phyloP scores from a whole-genome alignment of 2,113 vertebrate species.

The Jaculus jaculus region DNA sequence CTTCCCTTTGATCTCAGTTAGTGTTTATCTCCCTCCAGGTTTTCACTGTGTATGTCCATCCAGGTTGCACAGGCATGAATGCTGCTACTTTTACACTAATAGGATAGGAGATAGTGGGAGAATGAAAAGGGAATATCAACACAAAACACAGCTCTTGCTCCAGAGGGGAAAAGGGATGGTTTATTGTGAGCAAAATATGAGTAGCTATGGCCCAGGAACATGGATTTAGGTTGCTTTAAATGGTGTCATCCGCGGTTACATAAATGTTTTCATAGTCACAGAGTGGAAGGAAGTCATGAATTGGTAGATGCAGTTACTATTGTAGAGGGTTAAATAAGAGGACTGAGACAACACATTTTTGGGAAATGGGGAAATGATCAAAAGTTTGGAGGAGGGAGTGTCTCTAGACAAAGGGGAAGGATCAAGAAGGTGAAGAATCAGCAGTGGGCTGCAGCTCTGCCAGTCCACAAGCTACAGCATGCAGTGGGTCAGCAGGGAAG shows the following conservation, averaged over 20 bases:
- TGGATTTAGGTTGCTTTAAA: not conserved
- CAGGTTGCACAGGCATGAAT: not conserved
- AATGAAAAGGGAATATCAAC: accelerated
- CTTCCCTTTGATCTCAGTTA: accelerated
- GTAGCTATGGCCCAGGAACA: not conserved
- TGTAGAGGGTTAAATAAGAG: too few relatives aligned
- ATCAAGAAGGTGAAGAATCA: too few relatives aligned
- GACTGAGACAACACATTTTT: too few relatives aligned
- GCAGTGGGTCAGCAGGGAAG: too few relatives aligned
- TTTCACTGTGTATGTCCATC: not conserved
- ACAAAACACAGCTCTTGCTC: not conserved
- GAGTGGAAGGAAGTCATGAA: not conserved
- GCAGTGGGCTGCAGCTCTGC: too few relatives aligned
- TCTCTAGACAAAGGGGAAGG: too few relatives aligned
- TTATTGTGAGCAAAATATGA: not conserved
- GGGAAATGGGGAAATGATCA: too few relatives aligned
- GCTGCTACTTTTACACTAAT: accelerated
- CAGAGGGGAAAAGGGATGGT: not conserved
- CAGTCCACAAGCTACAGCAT: too few relatives aligned
- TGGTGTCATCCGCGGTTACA: not conserved
- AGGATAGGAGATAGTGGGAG: not conserved
- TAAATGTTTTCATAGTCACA: not conserved
- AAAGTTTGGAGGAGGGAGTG: too few relatives aligned
- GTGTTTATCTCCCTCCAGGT: not conserved
- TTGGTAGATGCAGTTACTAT: not conserved